Percentiles rank a stretch among this genome's conserved stretches.
Evolutionary conservation across 2,888 invertebrate species (phyloP).

Genomic region (Limnephilus auricula): DNA sequence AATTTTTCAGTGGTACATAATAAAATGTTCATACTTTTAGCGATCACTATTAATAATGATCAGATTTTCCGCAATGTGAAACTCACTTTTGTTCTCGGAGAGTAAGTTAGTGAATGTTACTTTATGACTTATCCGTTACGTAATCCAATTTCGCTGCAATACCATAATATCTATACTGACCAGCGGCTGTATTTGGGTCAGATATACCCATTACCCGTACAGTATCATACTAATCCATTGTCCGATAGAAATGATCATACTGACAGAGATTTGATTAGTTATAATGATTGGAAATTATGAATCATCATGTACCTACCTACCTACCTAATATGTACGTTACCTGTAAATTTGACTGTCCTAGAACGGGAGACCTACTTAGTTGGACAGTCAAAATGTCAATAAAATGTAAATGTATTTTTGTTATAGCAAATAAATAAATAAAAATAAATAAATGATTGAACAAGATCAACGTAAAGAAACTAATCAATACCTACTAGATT

Average conservation of each 20-base stretch:
- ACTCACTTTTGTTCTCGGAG: background rate
- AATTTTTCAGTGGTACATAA: background rate
- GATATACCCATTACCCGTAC: background rate
- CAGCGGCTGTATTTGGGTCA: background rate
- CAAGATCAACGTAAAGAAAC: background rate
- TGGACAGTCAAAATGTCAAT: no score
- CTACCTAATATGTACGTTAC: no score
- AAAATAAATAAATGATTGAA: no score
- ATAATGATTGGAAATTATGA: no score
- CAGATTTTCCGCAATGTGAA: background rate
- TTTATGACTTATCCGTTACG: background rate
- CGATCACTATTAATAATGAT: background rate
- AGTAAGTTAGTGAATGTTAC: background rate
- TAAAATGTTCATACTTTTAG: background rate
- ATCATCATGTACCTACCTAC: no score
- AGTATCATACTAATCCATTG: background rate
- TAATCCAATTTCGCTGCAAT: background rate
- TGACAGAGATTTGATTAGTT: background rate
- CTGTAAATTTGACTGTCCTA: no score
- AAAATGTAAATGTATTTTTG: no score
- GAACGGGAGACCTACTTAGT: no score
- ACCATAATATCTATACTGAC: background rate
- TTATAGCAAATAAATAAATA: no score
- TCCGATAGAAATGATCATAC: background rate
- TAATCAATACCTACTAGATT: no score